Evolutionary conservation across 1,140 invertebrate genomes (phyloP), one percentile per base, ranked within the genome.

Genomic region (Capitella teleta): DNA sequence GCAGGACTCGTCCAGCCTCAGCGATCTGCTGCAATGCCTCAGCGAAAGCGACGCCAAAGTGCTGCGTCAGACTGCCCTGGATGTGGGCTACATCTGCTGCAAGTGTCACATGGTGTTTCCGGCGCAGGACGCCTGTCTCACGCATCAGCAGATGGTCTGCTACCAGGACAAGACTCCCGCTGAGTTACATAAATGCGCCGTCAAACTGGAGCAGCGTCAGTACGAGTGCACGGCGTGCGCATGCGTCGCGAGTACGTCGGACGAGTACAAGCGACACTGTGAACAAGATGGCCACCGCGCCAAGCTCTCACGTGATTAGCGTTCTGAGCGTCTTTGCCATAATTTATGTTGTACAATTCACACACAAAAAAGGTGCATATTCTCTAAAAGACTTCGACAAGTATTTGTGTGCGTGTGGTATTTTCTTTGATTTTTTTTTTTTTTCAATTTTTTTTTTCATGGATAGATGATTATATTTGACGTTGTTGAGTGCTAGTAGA

Each of bases 21-120:
- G 59, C 18, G 74, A 73, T 57, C 63, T 72, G 28, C 56, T 63
- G 47, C 61, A 51, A 21, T 49, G 61, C 21, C 63, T 70, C 8
- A 61, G 59, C 28, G 49, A 53, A 23, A 53, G 55, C 14, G 66
- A 70, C 55, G 62, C 64, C 42, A 51, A 58, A 40, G 61, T 63
- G 46, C 62, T 59, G 59, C 74, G 54, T 62, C 77, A 85, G 55
- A 67, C 81, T 2, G 83, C 86, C 59, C 77, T 81, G 36, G 86
- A 88, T 62, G 76, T 86, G 18, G 86, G 85, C 57, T 83, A 84
- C 73, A 83, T 87, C 45, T 89, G 86, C 75, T 85, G 86, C 63
- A 82, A 85, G 61, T 89, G 86, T 68, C 83, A 85, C 47, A 78
- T 85, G 41, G 85, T 86, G 2, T 88, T 84, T 71, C 80, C 83